Conservation (phyloP, 2,797 vertebrate species). For the Spinus pinus region DNA sequence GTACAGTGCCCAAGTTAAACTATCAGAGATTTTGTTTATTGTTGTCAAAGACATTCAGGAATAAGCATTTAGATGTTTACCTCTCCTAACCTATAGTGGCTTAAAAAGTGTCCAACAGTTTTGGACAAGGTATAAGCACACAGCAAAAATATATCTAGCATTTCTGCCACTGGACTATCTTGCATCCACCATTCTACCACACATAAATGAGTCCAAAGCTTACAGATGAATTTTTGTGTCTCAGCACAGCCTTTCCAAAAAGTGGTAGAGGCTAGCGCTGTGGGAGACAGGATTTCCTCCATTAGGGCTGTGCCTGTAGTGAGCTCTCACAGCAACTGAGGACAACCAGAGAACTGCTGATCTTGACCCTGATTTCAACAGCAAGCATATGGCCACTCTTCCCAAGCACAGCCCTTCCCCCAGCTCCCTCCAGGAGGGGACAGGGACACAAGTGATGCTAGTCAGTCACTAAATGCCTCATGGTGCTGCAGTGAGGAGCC, state of each 20-base stretch:
- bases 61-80: background rate
- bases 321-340: background rate
- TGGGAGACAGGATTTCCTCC: background rate
- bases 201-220: background rate
- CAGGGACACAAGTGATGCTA: background rate
- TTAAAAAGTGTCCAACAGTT: background rate
- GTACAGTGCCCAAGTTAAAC: background rate
- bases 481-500: accelerated
- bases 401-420: background rate
- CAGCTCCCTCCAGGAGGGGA: background rate
- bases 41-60: background rate
- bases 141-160: background rate
- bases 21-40: background rate
- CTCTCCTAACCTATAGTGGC: background rate
- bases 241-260: background rate
- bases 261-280: background rate
- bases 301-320: background rate
- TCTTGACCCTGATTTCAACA: background rate
- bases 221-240: background rate
- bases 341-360: background rate
- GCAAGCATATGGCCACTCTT: background rate
- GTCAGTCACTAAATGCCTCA: background rate
- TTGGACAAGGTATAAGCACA: background rate
- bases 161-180: background rate
- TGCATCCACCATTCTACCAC: background rate